Evolutionary conservation across 1,140 invertebrate species (phyloP).

Genomic region (Diachasmimorpha longicaudata): DNA sequence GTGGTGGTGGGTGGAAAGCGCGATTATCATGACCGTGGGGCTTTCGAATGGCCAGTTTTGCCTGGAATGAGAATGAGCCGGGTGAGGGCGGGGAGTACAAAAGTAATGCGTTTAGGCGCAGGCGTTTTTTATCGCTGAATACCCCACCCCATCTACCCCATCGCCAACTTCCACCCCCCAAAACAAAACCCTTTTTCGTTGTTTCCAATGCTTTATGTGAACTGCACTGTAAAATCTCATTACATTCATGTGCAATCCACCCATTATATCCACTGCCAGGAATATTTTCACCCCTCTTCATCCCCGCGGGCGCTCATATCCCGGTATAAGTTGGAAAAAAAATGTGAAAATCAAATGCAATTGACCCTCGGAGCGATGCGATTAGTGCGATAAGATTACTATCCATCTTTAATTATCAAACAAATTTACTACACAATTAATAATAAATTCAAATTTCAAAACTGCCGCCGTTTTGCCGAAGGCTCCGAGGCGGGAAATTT

Average conservation of each 20-base stretch:
- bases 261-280: constrained; percentile 58
- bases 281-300: constrained; percentile 46
- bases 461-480: too few species aligned
- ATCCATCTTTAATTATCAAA: background rate
- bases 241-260: constrained; percentile 54
- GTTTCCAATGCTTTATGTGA: constrained; percentile 61
- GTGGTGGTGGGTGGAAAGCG: constrained; percentile 18
- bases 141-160: constrained; percentile 27
- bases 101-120: constrained; percentile 60
- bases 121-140: constrained; percentile 55
- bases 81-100: constrained; percentile 13
- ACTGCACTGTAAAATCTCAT: constrained; percentile 61
- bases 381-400: background rate
- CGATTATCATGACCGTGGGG: constrained; percentile 17
- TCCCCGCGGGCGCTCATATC: background rate
- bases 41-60: background rate
- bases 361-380: background rate
- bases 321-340: background rate
- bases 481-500: too few species aligned
- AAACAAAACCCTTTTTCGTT: constrained; percentile 42
- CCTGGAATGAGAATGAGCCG: background rate
- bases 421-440: background rate
- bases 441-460: too few species aligned
- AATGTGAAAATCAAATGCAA: background rate
- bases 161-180: background rate